Evolutionary conservation across 2,888 invertebrate species (phyloP).

Genomic region (Formica aserva): DNA sequence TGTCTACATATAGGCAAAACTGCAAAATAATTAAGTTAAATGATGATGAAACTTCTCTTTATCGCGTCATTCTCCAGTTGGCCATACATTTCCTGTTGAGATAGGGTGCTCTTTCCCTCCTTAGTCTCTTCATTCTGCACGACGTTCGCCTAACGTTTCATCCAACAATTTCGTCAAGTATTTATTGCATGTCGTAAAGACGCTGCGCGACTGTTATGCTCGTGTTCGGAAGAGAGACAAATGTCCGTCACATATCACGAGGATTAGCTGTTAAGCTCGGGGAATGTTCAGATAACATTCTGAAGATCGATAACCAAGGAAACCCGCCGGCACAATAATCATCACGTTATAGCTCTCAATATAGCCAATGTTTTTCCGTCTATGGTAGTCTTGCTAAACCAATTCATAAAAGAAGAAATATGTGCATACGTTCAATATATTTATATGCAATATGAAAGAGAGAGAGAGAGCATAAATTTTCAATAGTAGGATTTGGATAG

Average conservation of each 20-base stretch:
- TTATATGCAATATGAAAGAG: background rate
- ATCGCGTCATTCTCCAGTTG: background rate
- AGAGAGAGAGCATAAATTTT: background rate
- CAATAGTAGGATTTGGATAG: background rate
- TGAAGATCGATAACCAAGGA: conserved; percentile 76
- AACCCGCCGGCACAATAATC: conserved; percentile 63
- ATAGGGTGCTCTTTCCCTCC: conserved; percentile 30
- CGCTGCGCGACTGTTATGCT: conserved; percentile 75
- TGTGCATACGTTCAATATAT: background rate
- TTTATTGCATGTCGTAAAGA: conserved; percentile 77
- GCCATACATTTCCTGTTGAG: conserved; percentile 12
- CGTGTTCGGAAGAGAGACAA: conserved; percentile 82
- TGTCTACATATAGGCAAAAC: background rate
- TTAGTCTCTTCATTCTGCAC: background rate
- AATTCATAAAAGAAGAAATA: conserved; percentile 4
- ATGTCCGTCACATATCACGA: conserved; percentile 84
- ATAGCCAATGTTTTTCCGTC: conserved; percentile 29
- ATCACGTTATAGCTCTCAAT: conserved; percentile 44
- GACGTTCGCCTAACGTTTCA: conserved; percentile 45
- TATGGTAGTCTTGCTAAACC: background rate
- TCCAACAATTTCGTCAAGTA: conserved; percentile 76
- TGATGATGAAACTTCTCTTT: background rate
- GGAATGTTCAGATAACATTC: conserved; percentile 79
- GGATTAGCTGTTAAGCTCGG: conserved; percentile 76
- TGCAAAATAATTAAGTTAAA: background rate